These are phyloP conservation scores for Neodiprion pinetum DNA, from an alignment of 1,140 invertebrate species.

Conservation along the genomic window DNA sequence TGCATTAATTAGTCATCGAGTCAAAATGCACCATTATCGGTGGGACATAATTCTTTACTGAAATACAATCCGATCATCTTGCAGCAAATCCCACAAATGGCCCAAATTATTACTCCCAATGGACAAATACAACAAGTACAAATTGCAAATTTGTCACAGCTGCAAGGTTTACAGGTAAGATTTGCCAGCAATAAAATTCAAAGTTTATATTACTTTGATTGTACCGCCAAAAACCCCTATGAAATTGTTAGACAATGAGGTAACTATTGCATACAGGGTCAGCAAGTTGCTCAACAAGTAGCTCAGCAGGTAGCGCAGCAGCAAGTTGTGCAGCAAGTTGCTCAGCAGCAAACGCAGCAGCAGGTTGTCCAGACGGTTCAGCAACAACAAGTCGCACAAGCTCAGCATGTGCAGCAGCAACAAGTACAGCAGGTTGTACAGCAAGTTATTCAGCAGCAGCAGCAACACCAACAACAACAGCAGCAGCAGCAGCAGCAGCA, in stretches of 20 bases:
- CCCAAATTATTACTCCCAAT: constrained; percentile 84
- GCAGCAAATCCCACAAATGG: constrained; percentile 71
- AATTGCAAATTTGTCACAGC: constrained; percentile 71
- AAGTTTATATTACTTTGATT: neutral
- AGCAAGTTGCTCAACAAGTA: constrained; percentile 52
- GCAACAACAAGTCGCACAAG: constrained; percentile 39
- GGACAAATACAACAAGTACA: constrained; percentile 89
- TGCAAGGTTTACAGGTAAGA: constrained; percentile 62
- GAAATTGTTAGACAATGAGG: too few species aligned
- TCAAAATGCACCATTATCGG: too few species aligned
- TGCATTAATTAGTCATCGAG: neutral
- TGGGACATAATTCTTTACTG: too few species aligned
- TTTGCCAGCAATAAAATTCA: constrained; percentile 14
- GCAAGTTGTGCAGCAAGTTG: constrained; percentile 38
- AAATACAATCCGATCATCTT: constrained; percentile 23
- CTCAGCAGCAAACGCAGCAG: constrained; percentile 37
- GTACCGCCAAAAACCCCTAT: too few species aligned
- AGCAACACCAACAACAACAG: constrained; percentile 39
- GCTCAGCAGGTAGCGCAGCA: constrained; percentile 57
- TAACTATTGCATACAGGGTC: neutral
- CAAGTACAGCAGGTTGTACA: constrained; percentile 37
- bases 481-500: constrained; percentile 39
- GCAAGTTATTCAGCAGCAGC: constrained; percentile 38
- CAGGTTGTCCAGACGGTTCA: constrained; percentile 15
- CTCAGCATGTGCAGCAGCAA: constrained; percentile 53